Conservation (phyloP, 2,888 invertebrate genomes). For the Julus scanicus region DNA sequence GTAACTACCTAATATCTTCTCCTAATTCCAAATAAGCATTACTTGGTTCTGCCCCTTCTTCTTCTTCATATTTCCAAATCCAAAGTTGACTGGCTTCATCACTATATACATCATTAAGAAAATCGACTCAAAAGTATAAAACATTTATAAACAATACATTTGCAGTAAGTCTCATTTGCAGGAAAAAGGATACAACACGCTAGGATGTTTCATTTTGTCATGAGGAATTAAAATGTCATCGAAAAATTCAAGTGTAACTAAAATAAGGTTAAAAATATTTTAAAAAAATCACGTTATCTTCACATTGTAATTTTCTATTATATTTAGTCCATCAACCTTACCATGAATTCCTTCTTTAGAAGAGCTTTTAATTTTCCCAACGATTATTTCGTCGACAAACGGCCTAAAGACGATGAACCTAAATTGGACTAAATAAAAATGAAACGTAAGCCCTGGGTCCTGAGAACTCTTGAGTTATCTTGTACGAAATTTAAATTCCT, state of each 20-base stretch:
- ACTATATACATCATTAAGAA: conserved; percentile 60
- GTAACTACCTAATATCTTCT: conserved; percentile 72
- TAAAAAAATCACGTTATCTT: conserved; percentile 45
- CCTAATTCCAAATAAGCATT: conserved; percentile 67
- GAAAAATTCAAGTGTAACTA: conserved; percentile 94
- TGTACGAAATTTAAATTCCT: background rate
- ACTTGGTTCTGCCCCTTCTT: conserved; percentile 70
- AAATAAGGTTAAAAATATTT: conserved; percentile 63
- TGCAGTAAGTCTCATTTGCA: background rate
- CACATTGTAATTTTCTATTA: conserved; percentile 8
- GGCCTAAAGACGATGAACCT: conserved; percentile 96
- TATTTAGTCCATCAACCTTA: conserved; percentile 64
- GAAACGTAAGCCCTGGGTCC: conserved; percentile 34
- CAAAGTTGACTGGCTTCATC: conserved; percentile 76
- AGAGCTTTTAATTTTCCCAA: conserved; percentile 92
- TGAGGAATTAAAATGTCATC: conserved; percentile 96
- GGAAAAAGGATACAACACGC: conserved; percentile 75
- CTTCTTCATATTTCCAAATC: conserved; percentile 96
- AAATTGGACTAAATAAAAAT: conserved; percentile 75
- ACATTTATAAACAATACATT: background rate
- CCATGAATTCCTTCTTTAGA: conserved; percentile 91
- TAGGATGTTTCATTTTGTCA: conserved; percentile 90
- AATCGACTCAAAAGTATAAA: conserved; percentile 4
- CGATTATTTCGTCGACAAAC: conserved; percentile 90
- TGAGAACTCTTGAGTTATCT: background rate